phyloP scores from a whole-genome alignment of 53 echinoderm and acorn worm species.

The Temnopleurus reevesii region DNA sequence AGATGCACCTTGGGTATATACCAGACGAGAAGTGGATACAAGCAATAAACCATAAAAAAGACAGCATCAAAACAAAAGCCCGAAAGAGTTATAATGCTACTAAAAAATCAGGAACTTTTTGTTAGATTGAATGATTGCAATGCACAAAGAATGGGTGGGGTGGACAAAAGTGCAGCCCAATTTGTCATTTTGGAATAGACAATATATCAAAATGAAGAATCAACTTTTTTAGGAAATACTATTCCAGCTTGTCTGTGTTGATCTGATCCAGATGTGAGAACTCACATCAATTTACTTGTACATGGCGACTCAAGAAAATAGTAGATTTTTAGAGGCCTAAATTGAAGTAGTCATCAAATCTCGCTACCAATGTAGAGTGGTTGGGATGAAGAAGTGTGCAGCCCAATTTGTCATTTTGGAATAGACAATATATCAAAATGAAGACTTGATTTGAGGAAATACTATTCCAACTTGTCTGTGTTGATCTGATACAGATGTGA shows the following conservation, averaged over 20 bases:
- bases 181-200: background rate
- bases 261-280: too few species aligned
- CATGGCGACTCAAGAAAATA: too few species aligned
- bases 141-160: background rate
- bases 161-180: background rate
- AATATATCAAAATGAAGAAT: background rate
- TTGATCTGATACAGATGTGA: background rate
- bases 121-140: background rate
- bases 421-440: background rate
- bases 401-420: background rate
- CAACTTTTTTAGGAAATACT: constrained; percentile 9
- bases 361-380: too few species aligned
- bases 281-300: too few species aligned
- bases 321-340: too few species aligned
- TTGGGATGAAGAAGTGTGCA: constrained; percentile 3
- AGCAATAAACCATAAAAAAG: background rate
- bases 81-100: too few species aligned
- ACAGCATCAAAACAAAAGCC: background rate
- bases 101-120: too few species aligned
- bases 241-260: background rate
- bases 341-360: too few species aligned
- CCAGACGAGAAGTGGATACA: background rate
- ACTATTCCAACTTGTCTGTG: background rate
- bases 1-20: too few species aligned
- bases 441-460: background rate